Evolutionary conservation across 1,140 invertebrate genomes (phyloP).

Genomic region (Archegozetes longisetosus): DNA sequence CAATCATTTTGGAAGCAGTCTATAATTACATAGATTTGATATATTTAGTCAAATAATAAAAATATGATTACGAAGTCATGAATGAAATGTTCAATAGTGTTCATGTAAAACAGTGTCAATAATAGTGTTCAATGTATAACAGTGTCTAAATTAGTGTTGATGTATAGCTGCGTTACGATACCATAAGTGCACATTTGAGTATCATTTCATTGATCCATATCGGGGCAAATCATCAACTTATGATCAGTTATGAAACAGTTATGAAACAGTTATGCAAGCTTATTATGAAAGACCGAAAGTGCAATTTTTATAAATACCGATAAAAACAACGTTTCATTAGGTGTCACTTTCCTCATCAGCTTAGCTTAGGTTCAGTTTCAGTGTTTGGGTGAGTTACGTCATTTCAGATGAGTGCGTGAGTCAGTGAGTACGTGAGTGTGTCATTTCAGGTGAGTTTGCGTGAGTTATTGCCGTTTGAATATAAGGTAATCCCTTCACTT

Average conservation of each 20-base stretch:
- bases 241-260: neutral
- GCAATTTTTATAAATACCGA: neutral
- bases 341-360: neutral
- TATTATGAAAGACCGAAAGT: neutral
- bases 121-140: neutral
- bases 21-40: neutral
- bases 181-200: neutral
- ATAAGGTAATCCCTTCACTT: neutral
- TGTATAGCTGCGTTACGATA: neutral
- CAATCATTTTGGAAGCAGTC: too few relatives aligned
- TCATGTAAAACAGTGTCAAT: neutral
- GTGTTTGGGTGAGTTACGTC: too few relatives aligned
- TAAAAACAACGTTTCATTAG: neutral
- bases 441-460: too few relatives aligned
- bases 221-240: neutral
- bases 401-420: too few relatives aligned
- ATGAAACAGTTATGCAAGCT: neutral
- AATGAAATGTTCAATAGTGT: neutral
- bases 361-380: too few relatives aligned
- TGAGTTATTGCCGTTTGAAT: too few relatives aligned
- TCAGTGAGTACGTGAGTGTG: too few relatives aligned
- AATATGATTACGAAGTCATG: neutral
- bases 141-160: neutral
- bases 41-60: neutral
- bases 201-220: neutral